phyloP scores from a whole-genome alignment of 2,797 vertebrate species.

The Arctocebus calabarensis region DNA sequence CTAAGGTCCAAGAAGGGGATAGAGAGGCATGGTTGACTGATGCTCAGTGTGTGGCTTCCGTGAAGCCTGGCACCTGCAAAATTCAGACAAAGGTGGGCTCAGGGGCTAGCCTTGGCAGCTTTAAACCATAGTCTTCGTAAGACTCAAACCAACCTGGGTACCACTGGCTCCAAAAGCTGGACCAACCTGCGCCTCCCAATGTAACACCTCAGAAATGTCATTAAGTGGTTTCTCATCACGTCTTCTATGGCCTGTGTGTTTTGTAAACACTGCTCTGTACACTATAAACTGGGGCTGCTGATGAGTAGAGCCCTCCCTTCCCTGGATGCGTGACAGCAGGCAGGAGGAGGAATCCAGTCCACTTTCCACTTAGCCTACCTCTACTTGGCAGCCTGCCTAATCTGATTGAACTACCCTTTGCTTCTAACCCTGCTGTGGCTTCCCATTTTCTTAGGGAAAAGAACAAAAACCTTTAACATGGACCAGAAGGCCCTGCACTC shows the following conservation, averaged over 20 bases:
- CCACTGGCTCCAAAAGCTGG: neutral
- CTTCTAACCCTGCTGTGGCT: neutral
- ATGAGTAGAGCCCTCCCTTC: neutral
- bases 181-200: accelerated
- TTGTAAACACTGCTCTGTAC: neutral
- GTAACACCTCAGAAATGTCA: neutral
- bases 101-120: too few relatives aligned
- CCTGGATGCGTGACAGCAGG: neutral
- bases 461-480: neutral
- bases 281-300: neutral
- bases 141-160: neutral
- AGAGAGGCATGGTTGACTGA: neutral
- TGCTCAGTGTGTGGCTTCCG: neutral
- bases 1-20: neutral
- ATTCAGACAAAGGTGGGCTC: too few relatives aligned
- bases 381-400: neutral
- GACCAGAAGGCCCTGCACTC: neutral
- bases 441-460: neutral
- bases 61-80: neutral
- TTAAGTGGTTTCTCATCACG: neutral
- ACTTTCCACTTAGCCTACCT: neutral
- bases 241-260: neutral
- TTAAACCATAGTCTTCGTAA: too few relatives aligned
- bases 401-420: neutral
- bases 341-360: neutral